These are phyloP conservation scores for Potamarius usumacintae DNA, from an alignment of 2,113 vertebrate genomes.

Conservation along the genomic window DNA sequence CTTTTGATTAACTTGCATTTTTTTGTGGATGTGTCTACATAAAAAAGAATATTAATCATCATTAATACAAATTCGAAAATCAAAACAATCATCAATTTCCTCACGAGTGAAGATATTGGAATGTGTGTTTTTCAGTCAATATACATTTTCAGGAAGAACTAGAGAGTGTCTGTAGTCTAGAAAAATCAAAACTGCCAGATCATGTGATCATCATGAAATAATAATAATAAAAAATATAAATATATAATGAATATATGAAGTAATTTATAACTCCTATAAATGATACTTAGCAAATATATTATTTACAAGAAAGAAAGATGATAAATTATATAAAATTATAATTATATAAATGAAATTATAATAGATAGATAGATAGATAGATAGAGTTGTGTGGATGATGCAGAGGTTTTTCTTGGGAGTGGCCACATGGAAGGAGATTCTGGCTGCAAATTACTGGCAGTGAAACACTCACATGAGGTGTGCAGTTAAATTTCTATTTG, in stretches of 20 bases:
- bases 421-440: constrained; percentile 44
- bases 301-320: background rate
- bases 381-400: constrained; percentile 11
- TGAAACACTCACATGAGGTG: constrained; percentile 67
- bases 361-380: background rate
- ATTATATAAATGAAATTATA: background rate
- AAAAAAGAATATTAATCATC: too few species aligned
- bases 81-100: too few species aligned
- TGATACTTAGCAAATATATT: background rate
- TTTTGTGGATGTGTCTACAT: too few species aligned
- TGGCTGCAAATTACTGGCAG: constrained; percentile 51
- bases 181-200: background rate
- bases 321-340: background rate
- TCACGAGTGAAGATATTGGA: too few species aligned
- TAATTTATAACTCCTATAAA: background rate
- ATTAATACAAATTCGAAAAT: too few species aligned
- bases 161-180: background rate
- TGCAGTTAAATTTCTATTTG: constrained; percentile 74
- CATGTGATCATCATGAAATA: background rate
- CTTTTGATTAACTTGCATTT: too few species aligned
- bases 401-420: constrained; percentile 47
- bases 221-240: background rate
- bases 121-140: too few species aligned
- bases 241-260: background rate
- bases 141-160: background rate